Base-by-base conservation (phyloP, 2,113 vertebrate genomes). In the Microcebus lehilahytsara region DNA sequence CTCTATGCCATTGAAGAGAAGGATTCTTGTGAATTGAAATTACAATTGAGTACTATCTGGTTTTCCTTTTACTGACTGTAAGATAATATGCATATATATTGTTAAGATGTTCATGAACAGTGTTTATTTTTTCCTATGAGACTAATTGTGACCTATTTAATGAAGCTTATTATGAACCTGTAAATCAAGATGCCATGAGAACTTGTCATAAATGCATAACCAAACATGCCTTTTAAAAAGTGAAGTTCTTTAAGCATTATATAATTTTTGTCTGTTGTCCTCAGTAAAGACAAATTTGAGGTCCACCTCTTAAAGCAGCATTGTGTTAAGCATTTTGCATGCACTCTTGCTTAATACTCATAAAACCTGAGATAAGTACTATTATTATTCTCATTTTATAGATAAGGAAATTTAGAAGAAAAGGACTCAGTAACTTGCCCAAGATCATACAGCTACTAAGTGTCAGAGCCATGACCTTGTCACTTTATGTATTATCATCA, bases 11-110 rank as follows among this genome's bases (percentile, higher is more conserved):
- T 53, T 85, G 60, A 89, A 85, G 25, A 90, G 87, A 81, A 84
- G 49, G 40, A 80, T 83, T 91, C 32, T 91, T 94, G 92, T 71
- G 64, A 87, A 97, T 95, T 95, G 71, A 95, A 95, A 97, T 96
- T 96, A 88, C 16, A 95, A 20, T 81, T 80, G 71, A 96, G 20
- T 74, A 80, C 32, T 74, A 72, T 23, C 74, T 96, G 56, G 2
- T 86, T 89, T 95, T 92, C 22, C 5, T 83, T 95, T 75, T 75
- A 84, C 58, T 92, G 37, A 92, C 58, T 93, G 40, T 87, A 75
- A 80, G 14, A 23, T 77, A 49, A 49, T 62, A 34, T 13, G 22
- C 3, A 42, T 62, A 78, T 37, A 19, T 64, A 58, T 46, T 34
- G 13, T 78, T 89, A 60, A 42, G 53, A 32, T 94, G 23, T 66